Evolutionary conservation across 1,140 invertebrate species (phyloP).

Genomic region (Ephestia elutella): DNA sequence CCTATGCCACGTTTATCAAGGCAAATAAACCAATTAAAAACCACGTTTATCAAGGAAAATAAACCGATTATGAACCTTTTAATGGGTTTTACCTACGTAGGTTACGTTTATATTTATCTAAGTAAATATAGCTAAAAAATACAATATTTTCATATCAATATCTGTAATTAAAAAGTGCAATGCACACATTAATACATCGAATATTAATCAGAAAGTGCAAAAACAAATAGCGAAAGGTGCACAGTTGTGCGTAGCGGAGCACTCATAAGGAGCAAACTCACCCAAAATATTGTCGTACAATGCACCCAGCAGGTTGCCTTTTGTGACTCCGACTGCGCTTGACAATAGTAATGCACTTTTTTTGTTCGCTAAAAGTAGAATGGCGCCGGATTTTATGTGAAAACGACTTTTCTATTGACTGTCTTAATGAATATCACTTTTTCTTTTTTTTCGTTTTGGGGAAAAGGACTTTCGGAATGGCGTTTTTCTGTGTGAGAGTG

Average conservation of each 20-base stretch:
- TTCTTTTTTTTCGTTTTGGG: conserved; percentile 21
- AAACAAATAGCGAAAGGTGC: conserved; percentile 37
- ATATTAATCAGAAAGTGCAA: conserved; percentile 42
- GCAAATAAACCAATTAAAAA: no score
- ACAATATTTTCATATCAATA: no score
- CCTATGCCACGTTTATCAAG: no score
- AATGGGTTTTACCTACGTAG: no score
- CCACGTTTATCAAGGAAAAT: no score
- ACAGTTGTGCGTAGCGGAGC: conserved; percentile 61
- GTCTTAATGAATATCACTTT: not conserved
- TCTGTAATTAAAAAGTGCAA: conserved; percentile 9
- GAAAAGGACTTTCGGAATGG: not conserved
- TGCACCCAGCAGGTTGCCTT: conserved; percentile 62
- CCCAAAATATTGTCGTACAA: conserved; percentile 70
- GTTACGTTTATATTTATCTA: no score
- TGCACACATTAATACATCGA: conserved; percentile 35
- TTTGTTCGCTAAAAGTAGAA: conserved; percentile 36
- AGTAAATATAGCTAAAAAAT: no score
- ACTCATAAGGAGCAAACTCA: conserved; percentile 35
- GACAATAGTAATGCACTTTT: conserved; percentile 66
- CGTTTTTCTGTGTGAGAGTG: not conserved
- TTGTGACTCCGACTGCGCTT: conserved; percentile 48
- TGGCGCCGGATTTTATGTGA: not conserved
- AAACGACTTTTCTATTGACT: conserved; percentile 3
- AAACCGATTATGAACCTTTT: no score